Evolutionary conservation across 2,797 vertebrate genomes (phyloP), one percentile per base, ranked within the genome.

Genomic region (Esox masquinongy): DNA sequence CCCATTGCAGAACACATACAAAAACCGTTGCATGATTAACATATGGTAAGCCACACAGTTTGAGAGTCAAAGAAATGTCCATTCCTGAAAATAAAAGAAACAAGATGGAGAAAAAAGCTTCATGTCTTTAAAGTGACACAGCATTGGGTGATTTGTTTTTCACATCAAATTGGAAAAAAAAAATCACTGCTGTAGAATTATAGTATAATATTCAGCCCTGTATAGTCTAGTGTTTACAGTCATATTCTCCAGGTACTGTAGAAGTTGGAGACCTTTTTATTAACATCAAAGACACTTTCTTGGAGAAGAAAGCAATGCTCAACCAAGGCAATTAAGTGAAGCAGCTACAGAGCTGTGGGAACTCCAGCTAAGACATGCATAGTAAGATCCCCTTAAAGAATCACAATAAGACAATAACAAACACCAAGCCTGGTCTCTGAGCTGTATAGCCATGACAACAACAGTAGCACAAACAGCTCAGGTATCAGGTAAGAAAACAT

Each of bases 81-180:
- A 76, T 26, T 68, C 34, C 50, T 15, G 6, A 2, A 15, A 47
- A 1, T 19, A 34, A 14, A 72, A 3, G 11, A 29, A 15, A 12
- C 29, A 72, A 39, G 50, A 49, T 5, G 3, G 68, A 83, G 56
- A 79, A 69, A 78, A 43, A 74, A 50, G 31, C 72, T 68, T 16
- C 56, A 71, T 8, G 56, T 61, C 34, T 78, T 67, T 47, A 79
- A 56, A 75, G 80, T 85, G 79, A 84, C 88, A 90, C 84, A 88
- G 89, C 84, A 87, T 87, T 76, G 79, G 75, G 74, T 80, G 82
- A 85, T 85, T 90, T 88, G 80, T 83, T 39, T 80, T 50, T 24
- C 68, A 81, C 39, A 75, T 76, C 43, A 75, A 75, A 77, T 78
- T 43, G 29, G 82, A 83, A 81, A 49, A 79, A 82, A 49, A 78